phyloP scores from a whole-genome alignment of 1,140 invertebrate genomes.

The Latrodectus geometricus region DNA sequence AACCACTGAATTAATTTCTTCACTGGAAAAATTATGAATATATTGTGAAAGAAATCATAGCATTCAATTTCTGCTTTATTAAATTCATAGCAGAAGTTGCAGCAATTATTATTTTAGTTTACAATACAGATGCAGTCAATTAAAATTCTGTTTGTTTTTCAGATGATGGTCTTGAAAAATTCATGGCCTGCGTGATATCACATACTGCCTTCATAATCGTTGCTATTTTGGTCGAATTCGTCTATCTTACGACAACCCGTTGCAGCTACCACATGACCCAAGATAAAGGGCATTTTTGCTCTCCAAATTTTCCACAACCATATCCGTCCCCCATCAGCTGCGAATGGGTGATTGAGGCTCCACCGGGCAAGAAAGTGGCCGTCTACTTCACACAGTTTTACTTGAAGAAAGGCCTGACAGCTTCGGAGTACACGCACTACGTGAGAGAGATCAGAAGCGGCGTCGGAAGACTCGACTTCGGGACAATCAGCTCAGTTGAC shows the following conservation, averaged over 20 bases:
- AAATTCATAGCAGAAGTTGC: no score
- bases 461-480: slow-evolving; percentile 61
- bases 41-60: no score
- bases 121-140: no score
- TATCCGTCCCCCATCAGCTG: slow-evolving; percentile 85
- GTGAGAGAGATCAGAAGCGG: slow-evolving; percentile 60
- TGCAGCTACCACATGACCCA: slow-evolving; percentile 45
- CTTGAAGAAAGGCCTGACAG: slow-evolving; percentile 81
- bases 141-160: no score
- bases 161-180: no score
- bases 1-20: no score
- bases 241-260: background rate
- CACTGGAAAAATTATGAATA: no score
- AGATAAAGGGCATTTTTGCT: slow-evolving; percentile 74
- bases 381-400: slow-evolving; percentile 90
- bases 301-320: slow-evolving; percentile 83
- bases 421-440: slow-evolving; percentile 80
- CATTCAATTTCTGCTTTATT: no score
- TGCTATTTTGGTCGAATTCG: no score
- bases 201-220: no score
- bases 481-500: slow-evolving; percentile 67
- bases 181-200: no score
- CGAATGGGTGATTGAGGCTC: slow-evolving; percentile 86
- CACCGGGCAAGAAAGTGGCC: slow-evolving; percentile 75
- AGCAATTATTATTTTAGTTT: no score